Base-by-base conservation (phyloP, 1,140 invertebrate species). In the Drosophila aff. region DNA sequence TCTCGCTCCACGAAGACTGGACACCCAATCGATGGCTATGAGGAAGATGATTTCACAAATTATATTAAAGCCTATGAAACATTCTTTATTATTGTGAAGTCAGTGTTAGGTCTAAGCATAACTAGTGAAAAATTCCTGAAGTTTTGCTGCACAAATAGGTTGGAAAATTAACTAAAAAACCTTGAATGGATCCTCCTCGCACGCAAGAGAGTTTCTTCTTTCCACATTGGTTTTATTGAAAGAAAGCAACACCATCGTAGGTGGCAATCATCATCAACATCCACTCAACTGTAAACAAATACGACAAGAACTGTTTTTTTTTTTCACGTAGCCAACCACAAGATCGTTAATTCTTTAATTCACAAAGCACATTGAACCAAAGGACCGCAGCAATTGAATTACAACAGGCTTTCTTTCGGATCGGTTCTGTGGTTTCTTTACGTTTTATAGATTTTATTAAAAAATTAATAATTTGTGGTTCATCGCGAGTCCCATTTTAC, bases 401-500 rank as follows among this genome's bases (percentile, higher is more conserved):
- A 77, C 75, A 77, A 78, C 74, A 57, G 15, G 53, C 2, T 52
- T 75, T 77, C 75, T 26, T 77, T 78, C 50, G 67, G 31, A 44
- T 68, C 40, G 67, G 67, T 71, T 71, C 67, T 69, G 74, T 78
- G 65, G 81, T 81, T 83, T 89, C 68, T 87, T 84, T 91, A 81
- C 72, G 81, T 79, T 91, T 85, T 81, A 63, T 50, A 82, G 76
- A 73, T 87, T 87, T 89, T 89, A 91, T 91, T 91, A 91, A 91
- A 91, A 91, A 91, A 91, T 91, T 87, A 91, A 86, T 89, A 90
- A 87, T 92, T 91, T 83, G 82, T 79, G 78, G 79, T 79, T 90
- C 82, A 90, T 79, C 86, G 47, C 72, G 66, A 84, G 53, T 69
- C 58, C 81, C 81, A 80, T 76, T 82, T 94, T 96, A 98, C 93